Percentiles rank a stretch among this genome's conserved stretches.
phyloP scores from a whole-genome alignment of 2,797 vertebrate species.

The Hyperoplus immaculatus region DNA sequence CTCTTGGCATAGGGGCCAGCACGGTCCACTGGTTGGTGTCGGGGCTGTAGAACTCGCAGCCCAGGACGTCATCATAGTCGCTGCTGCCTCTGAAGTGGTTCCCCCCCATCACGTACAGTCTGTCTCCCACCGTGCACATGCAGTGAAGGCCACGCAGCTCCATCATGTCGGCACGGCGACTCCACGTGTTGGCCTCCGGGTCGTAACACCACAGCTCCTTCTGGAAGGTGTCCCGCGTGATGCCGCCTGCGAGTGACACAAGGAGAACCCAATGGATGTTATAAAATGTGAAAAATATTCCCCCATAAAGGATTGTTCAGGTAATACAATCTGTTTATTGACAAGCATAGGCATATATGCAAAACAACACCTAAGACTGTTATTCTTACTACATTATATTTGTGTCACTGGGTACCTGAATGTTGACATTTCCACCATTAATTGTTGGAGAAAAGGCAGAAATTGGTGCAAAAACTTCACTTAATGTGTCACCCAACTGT shows the following conservation, averaged over 20 bases:
- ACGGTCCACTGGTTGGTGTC: slow-evolving; percentile 85
- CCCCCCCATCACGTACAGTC: slow-evolving; percentile 89
- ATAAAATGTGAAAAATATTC: not conserved
- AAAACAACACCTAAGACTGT: too few relatives aligned
- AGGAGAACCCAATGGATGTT: not conserved
- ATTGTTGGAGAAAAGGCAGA: too few relatives aligned
- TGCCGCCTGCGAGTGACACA: slow-evolving; percentile 79
- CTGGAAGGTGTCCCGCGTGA: slow-evolving; percentile 89
- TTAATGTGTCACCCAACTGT: too few relatives aligned
- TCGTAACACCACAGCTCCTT: slow-evolving; percentile 87
- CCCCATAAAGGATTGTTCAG: not conserved
- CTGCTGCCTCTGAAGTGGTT: slow-evolving; percentile 88
- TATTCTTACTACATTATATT: too few relatives aligned
- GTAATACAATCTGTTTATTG: too few relatives aligned
- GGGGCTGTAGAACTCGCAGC: slow-evolving; percentile 87
- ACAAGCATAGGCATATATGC: too few relatives aligned
- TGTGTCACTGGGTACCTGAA: too few relatives aligned
- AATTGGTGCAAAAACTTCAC: too few relatives aligned
- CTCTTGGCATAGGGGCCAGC: slow-evolving; percentile 86
- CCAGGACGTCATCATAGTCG: slow-evolving; percentile 88
- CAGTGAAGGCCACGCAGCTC: slow-evolving; percentile 89
- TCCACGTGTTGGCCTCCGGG: slow-evolving; percentile 79
- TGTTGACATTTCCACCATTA: too few relatives aligned
- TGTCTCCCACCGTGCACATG: slow-evolving; percentile 87
- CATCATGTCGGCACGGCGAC: slow-evolving; percentile 83